phyloP scores from a whole-genome alignment of 1,140 invertebrate species.

The Listronotus oregonensis region DNA sequence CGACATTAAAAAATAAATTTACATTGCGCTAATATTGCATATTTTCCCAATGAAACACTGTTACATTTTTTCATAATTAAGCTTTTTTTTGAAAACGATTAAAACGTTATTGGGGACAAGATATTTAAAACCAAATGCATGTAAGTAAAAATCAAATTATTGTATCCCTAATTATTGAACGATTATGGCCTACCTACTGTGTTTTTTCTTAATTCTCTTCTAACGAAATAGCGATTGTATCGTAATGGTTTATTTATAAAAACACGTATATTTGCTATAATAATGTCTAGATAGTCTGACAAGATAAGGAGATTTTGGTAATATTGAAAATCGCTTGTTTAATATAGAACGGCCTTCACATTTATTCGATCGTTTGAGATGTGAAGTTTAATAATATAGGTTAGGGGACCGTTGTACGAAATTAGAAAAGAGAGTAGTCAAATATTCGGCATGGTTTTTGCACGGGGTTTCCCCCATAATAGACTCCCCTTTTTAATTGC shows the following conservation, averaged over 20 bases:
- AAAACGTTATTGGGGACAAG: slow-evolving; percentile 10
- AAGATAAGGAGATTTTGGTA: background rate
- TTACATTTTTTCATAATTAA: background rate
- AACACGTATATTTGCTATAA: slow-evolving; percentile 2
- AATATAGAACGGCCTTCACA: no score
- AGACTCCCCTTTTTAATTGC: no score
- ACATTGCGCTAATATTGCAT: no score
- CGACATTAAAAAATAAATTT: no score
- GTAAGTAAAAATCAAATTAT: slow-evolving; percentile 5
- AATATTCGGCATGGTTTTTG: no score
- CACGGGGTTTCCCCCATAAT: no score
- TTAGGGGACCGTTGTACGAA: no score
- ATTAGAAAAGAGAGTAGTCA: no score
- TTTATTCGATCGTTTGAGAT: no score
- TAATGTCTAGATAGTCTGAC: background rate
- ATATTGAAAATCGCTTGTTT: slow-evolving; percentile 1
- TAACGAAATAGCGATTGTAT: background rate
- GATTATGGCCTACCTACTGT: background rate
- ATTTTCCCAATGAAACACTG: no score
- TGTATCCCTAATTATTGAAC: slow-evolving; percentile 1
- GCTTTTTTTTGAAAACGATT: background rate
- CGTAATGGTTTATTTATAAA: slow-evolving; percentile 9
- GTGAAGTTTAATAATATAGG: no score
- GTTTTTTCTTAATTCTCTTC: background rate
- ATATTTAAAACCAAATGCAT: background rate